Conservation (phyloP, 2,888 invertebrate species). For the Octonoba sinensis region DNA sequence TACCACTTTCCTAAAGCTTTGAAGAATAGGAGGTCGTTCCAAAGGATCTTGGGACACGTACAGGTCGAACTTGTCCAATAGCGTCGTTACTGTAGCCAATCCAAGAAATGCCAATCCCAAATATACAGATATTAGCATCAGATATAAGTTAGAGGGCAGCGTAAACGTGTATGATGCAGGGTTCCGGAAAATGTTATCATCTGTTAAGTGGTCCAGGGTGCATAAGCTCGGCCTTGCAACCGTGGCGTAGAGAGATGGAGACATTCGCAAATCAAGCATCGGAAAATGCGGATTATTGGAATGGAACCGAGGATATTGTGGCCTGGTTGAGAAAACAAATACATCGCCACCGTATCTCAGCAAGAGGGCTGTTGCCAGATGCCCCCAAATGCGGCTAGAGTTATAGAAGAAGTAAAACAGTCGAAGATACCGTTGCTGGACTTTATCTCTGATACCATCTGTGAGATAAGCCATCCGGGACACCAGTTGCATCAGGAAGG, state of each 20-base stretch:
- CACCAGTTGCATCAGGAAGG: constrained; percentile 65
- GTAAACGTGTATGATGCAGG: constrained; percentile 54
- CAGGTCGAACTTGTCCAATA: constrained; percentile 64
- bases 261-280: constrained; percentile 44
- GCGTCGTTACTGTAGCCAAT: constrained; percentile 57
- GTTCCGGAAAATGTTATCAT: constrained; percentile 46
- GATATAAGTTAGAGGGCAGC: constrained; percentile 58
- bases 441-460: constrained; percentile 54
- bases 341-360: constrained; percentile 59
- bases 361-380: constrained; percentile 49
- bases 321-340: constrained; percentile 50
- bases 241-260: constrained; percentile 53
- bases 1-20: constrained; percentile 57
- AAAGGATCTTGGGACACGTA: constrained; percentile 65
- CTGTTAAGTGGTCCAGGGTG: constrained; percentile 47
- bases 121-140: constrained; percentile 60
- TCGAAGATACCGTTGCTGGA: constrained; percentile 62
- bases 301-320: constrained; percentile 40
- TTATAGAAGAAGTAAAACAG: constrained; percentile 65
- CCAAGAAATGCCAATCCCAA: constrained; percentile 60
- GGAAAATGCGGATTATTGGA: constrained; percentile 40
- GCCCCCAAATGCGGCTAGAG: constrained; percentile 63
- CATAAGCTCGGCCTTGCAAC: constrained; percentile 57
- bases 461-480: constrained; percentile 63
- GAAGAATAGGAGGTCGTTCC: constrained; percentile 58